Evolutionary conservation across 2,113 vertebrate species (phyloP).

Genomic region (Brachypteracias leptosomus): DNA sequence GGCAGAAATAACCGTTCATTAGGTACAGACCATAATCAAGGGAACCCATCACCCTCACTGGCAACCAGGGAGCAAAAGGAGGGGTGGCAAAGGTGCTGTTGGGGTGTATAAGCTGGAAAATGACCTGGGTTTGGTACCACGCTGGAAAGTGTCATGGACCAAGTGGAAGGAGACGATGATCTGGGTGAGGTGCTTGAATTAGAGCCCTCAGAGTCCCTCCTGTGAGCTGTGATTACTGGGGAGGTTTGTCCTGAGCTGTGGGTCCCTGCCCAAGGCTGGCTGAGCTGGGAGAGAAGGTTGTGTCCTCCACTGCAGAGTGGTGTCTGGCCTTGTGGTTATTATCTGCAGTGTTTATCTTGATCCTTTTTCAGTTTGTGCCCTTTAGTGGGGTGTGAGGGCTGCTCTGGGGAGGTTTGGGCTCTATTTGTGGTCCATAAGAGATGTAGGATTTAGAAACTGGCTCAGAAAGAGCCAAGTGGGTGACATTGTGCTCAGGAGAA

Average conservation of each 20-base stretch:
- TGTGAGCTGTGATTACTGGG: accelerated
- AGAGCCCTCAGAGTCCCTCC: not conserved
- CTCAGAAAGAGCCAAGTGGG: too few relatives aligned
- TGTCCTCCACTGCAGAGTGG: accelerated
- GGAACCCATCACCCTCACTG: not conserved
- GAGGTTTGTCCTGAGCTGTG: not conserved
- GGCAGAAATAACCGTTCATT: not conserved
- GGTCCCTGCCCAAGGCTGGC: accelerated
- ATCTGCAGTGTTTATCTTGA: not conserved
- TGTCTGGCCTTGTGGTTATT: not conserved
- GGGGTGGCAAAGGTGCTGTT: not conserved
- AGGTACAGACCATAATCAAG: not conserved
- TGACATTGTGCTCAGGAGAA: too few relatives aligned
- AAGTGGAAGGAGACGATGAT: not conserved
- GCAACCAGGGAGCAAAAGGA: not conserved
- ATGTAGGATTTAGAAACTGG: not conserved
- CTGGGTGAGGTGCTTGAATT: accelerated
- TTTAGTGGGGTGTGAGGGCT: too few relatives aligned
- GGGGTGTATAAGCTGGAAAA: accelerated
- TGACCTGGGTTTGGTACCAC: not conserved
- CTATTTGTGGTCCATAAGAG: accelerated
- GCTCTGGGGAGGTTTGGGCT: not conserved
- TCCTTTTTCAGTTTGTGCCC: accelerated
- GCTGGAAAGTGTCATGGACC: too few relatives aligned
- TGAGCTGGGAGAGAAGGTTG: too few relatives aligned